These are phyloP conservation scores for Mesaphorura yosii DNA, from an alignment of 1,140 invertebrate genomes.

Conservation along the genomic window DNA sequence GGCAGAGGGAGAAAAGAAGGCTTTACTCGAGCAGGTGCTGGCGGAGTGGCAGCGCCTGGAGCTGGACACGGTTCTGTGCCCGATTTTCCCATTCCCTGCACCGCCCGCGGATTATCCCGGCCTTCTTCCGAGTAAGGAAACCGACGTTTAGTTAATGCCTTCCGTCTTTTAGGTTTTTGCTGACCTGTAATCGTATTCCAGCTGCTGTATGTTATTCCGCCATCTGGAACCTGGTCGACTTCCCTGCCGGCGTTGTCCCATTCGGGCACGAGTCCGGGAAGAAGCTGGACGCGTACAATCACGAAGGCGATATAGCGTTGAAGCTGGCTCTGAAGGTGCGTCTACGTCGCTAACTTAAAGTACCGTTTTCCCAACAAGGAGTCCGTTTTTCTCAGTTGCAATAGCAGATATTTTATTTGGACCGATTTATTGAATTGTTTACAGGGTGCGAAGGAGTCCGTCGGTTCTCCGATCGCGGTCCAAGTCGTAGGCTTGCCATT, in stretches of 20 bases:
- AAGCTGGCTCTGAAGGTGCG: slow-evolving; percentile 26
- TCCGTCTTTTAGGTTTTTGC: not conserved
- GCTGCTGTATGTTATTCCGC: slow-evolving; percentile 19
- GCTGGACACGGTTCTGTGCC: slow-evolving; percentile 23
- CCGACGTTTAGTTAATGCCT: not conserved
- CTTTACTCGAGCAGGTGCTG: slow-evolving; percentile 16
- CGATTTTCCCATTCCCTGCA: slow-evolving; percentile 28
- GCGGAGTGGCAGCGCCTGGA: slow-evolving; percentile 18
- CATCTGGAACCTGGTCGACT: slow-evolving; percentile 26
- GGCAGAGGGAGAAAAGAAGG: slow-evolving; percentile 20
- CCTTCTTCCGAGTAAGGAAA: slow-evolving; percentile 21
- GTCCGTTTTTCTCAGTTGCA: not conserved
- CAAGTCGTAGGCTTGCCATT: slow-evolving; percentile 37
- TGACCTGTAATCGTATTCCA: not conserved
- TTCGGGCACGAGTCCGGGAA: slow-evolving; percentile 26
- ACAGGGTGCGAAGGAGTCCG: slow-evolving; percentile 18
- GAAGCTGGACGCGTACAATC: slow-evolving; percentile 20
- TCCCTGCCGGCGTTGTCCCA: slow-evolving; percentile 26
- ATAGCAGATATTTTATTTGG: no score
- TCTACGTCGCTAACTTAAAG: slow-evolving; percentile 5
- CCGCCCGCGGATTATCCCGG: slow-evolving; percentile 21
- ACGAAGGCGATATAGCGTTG: slow-evolving; percentile 26
- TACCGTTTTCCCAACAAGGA: not conserved
- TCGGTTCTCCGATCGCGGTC: slow-evolving; percentile 36
- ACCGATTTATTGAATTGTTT: slow-evolving; percentile 2